phyloP scores from a whole-genome alignment of 2,888 invertebrate genomes.

The Brachyptera risi region DNA sequence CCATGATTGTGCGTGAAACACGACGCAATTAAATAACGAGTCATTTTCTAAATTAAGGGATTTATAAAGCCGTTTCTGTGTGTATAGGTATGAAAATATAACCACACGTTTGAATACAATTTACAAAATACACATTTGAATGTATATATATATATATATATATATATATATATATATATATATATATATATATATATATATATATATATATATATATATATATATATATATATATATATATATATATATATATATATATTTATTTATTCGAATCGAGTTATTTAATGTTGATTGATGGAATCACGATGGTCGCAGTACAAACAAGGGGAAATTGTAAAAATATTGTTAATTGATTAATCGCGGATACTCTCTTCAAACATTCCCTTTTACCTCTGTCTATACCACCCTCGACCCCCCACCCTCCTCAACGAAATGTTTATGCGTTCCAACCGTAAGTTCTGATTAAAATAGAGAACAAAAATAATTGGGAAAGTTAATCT shows the following conservation, averaged over 20 bases:
- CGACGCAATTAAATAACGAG: slow-evolving; percentile 11
- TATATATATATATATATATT: too few relatives aligned
- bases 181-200: too few relatives aligned
- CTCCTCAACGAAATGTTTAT: slow-evolving; percentile 1
- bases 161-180: too few relatives aligned
- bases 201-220: too few relatives aligned
- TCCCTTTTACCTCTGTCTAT: neutral
- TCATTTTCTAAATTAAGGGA: slow-evolving; percentile 5
- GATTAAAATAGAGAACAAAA: neutral
- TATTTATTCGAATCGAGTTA: too few relatives aligned
- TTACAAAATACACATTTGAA: too few relatives aligned
- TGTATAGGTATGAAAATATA: too few relatives aligned
- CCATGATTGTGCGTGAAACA: slow-evolving; percentile 14
- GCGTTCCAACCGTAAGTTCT: neutral
- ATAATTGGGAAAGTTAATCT: slow-evolving; percentile 13
- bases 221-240: too few relatives aligned
- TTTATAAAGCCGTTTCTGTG: too few relatives aligned
- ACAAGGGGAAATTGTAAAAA: slow-evolving; percentile 12
- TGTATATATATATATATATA: too few relatives aligned
- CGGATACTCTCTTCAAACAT: neutral
- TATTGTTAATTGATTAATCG: slow-evolving; percentile 19
- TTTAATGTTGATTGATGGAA: slow-evolving; percentile 13
- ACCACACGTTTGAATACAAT: too few relatives aligned
- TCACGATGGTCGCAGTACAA: too few relatives aligned
- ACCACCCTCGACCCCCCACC: neutral